Evolutionary conservation across 2,113 vertebrate species (phyloP).

Genomic region (Menidia beryllina): DNA sequence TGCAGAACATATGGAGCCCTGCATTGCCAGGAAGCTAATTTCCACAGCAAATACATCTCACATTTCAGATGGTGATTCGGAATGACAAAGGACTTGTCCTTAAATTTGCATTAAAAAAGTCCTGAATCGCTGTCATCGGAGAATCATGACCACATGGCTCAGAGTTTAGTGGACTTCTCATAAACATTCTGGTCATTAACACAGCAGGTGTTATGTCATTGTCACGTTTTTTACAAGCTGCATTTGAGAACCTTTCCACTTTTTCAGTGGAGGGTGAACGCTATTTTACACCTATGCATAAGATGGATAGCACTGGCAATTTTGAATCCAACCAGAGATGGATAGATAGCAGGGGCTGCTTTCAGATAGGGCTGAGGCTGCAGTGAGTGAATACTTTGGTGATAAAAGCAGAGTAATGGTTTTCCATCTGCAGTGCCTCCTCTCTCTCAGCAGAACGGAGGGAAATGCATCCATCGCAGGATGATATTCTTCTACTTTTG

Average conservation of each 20-base stretch:
- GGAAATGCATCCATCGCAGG: slow-evolving; percentile 45
- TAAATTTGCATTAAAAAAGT: slow-evolving; percentile 17
- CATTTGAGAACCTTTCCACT: slow-evolving; percentile 7
- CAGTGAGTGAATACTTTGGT: slow-evolving; percentile 44
- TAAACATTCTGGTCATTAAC: slow-evolving; percentile 16
- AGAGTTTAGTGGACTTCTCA: slow-evolving; percentile 27
- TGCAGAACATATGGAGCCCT: slow-evolving; percentile 63
- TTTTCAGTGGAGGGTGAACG: slow-evolving; percentile 26
- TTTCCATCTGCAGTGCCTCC: slow-evolving; percentile 37
- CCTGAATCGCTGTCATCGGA: slow-evolving; percentile 16
- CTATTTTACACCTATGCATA: slow-evolving; percentile 33
- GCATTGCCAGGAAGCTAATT: slow-evolving; percentile 53
- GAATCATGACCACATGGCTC: slow-evolving; percentile 1
- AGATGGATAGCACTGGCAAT: slow-evolving; percentile 57
- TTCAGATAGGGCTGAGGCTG: slow-evolving; percentile 33
- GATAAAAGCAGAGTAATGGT: slow-evolving; percentile 69
- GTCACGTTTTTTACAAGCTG: slow-evolving; percentile 21
- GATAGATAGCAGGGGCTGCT: slow-evolving; percentile 47
- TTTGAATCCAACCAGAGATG: slow-evolving; percentile 55
- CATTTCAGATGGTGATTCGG: slow-evolving; percentile 41
- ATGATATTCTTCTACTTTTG: slow-evolving; percentile 22
- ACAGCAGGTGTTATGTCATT: slow-evolving; percentile 43
- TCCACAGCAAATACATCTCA: slow-evolving; percentile 44
- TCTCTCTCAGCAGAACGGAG: slow-evolving; percentile 44
- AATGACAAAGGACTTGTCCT: slow-evolving; percentile 23